Evolutionary conservation across 2,888 invertebrate genomes (phyloP).

Genomic region (Omphaloscelis lunosa): DNA sequence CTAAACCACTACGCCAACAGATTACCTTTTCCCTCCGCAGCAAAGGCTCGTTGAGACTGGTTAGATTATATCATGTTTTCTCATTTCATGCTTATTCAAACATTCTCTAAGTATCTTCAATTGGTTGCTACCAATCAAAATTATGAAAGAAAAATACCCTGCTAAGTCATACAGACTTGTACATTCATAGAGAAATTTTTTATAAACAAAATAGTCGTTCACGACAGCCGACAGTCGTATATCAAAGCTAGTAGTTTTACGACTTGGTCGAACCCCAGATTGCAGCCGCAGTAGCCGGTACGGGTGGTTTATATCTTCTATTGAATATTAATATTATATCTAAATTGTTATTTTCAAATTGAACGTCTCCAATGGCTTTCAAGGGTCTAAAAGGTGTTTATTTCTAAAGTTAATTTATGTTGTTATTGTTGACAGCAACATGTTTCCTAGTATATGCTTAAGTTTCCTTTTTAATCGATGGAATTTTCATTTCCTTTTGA

Average conservation of each 20-base stretch:
- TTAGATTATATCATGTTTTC: neutral
- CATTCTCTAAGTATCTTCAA: neutral
- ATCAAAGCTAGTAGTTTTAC: conserved; percentile 77
- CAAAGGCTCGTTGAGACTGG: neutral
- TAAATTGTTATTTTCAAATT: conserved; percentile 22
- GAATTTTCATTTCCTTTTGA: neutral
- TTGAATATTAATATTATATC: conserved; percentile 38
- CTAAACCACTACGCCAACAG: neutral
- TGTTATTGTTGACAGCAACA: neutral
- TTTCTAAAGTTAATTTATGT: neutral
- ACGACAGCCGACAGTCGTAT: conserved; percentile 55
- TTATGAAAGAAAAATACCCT: conserved; percentile 11
- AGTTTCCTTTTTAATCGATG: neutral
- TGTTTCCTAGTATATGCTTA: neutral
- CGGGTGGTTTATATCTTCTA: conserved; percentile 59
- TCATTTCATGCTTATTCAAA: neutral
- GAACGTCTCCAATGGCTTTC: neutral
- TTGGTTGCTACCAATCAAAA: conserved; percentile 15
- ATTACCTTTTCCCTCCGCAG: no score
- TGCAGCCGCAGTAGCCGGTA: conserved; percentile 68
- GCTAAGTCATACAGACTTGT: conserved; percentile 1
- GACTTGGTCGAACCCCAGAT: conserved; percentile 72
- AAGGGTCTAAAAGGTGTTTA: neutral
- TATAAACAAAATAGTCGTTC: conserved; percentile 56
- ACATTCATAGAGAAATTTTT: conserved; percentile 41